Evolutionary conservation across 2,797 vertebrate genomes (phyloP).

Genomic region (Gymnocypris eckloni): DNA sequence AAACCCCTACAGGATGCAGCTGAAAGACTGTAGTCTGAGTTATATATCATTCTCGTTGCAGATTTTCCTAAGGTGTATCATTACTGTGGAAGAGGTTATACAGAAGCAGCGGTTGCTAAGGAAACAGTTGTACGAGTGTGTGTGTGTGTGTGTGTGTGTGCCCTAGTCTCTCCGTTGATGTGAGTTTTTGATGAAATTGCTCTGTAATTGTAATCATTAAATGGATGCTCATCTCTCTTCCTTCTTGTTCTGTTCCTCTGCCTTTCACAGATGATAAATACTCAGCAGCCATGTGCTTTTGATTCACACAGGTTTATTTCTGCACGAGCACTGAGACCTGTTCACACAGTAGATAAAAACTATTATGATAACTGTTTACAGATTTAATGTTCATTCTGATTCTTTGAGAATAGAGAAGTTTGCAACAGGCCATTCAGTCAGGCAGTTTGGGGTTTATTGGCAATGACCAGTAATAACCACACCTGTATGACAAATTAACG

Average conservation of each 20-base stretch:
- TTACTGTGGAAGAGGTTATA: constrained; percentile 14
- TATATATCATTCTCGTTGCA: neutral
- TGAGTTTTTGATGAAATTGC: constrained; percentile 34
- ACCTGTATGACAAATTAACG: neutral
- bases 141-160: neutral
- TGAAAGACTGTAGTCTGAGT: neutral
- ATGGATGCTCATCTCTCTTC: constrained; percentile 24
- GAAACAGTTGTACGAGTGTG: neutral
- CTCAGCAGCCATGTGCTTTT: neutral
- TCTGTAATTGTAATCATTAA: constrained; percentile 47
- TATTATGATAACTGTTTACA: neutral
- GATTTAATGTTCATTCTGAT: neutral
- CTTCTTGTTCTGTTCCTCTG: constrained; percentile 31
- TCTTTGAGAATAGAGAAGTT: neutral
- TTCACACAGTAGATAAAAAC: neutral
- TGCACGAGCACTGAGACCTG: neutral
- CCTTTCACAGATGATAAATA: neutral
- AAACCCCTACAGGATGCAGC: neutral
- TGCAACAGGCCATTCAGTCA: neutral
- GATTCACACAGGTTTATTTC: constrained; percentile 20
- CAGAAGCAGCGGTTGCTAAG: constrained; percentile 40
- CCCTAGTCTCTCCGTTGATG: constrained; percentile 5
- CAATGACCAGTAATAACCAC: neutral
- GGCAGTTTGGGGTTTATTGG: neutral
- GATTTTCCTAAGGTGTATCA: constrained; percentile 24